Conservation (phyloP, 2,888 invertebrate species). For the Camponotus fellah region DNA sequence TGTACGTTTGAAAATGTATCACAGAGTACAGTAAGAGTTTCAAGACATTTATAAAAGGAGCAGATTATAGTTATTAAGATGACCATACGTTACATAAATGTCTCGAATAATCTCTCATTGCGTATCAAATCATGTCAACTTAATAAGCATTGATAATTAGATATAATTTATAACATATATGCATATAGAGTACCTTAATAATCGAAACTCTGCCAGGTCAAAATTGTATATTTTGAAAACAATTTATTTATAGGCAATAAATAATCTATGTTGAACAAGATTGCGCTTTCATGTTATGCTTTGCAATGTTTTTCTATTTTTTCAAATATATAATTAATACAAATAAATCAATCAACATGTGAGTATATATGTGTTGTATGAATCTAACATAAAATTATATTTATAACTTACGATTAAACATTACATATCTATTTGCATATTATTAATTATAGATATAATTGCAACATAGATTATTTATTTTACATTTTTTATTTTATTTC, state of each 20-base stretch:
- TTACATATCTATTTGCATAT: constrained; percentile 12
- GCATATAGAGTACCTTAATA: not conserved
- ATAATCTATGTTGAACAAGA: constrained; percentile 4
- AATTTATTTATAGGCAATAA: constrained; percentile 4
- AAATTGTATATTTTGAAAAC: constrained; percentile 5
- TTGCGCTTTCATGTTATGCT: not conserved
- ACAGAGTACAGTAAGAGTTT: constrained; percentile 48
- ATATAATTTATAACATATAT: not conserved
- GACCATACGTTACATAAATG: constrained; percentile 2
- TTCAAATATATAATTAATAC: not conserved
- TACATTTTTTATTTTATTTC: not conserved
- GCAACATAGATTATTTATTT: constrained; percentile 38
- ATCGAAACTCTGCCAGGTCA: not conserved
- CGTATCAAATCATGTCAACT: constrained; percentile 11
- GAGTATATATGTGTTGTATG: not conserved
- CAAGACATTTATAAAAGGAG: constrained; percentile 25
- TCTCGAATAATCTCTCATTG: not conserved
- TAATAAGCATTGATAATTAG: constrained; percentile 6
- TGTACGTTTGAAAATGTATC: constrained; percentile 47
- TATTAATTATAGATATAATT: constrained; percentile 10
- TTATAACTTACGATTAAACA: not conserved
- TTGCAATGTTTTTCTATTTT: not conserved
- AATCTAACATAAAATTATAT: constrained; percentile 4
- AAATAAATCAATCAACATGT: not conserved
- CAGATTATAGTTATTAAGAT: constrained; percentile 41